Conservation (phyloP, 1,140 invertebrate genomes). For the Scaptodrosophila lebanonensis region DNA sequence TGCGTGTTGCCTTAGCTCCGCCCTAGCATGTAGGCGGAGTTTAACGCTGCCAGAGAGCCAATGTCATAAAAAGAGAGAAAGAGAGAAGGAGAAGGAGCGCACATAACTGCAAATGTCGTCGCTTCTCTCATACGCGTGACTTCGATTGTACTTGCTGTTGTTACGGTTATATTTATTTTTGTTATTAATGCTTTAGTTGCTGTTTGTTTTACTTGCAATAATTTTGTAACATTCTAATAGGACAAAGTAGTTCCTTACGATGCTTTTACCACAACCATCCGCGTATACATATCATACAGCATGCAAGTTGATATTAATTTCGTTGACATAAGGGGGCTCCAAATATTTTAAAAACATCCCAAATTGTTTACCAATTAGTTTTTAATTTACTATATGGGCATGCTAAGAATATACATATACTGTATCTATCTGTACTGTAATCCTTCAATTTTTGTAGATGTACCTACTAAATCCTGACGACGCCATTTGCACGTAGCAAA, state of each 20-base stretch:
- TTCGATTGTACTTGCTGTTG: conserved; percentile 11
- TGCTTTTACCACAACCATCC: neutral
- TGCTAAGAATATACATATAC: too few relatives aligned
- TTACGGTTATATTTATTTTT: conserved; percentile 4
- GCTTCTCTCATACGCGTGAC: conserved; percentile 51
- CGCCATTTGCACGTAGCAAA: neutral
- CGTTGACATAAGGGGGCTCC: too few relatives aligned
- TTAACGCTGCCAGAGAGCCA: conserved; percentile 12
- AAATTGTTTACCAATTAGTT: too few relatives aligned
- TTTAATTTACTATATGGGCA: too few relatives aligned
- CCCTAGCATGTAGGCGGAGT: conserved; percentile 50
- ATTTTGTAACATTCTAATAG: conserved; percentile 73
- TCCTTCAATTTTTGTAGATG: too few relatives aligned
- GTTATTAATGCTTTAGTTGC: conserved; percentile 15
- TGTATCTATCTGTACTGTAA: too few relatives aligned
- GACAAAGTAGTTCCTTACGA: conserved; percentile 40
- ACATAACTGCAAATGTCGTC: conserved; percentile 37
- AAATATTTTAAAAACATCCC: too few relatives aligned
- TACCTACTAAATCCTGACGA: too few relatives aligned
- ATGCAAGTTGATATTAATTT: too few relatives aligned
- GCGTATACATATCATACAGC: conserved; percentile 13
- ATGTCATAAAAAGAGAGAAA: conserved; percentile 4
- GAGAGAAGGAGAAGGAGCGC: conserved; percentile 37
- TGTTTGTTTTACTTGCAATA: conserved; percentile 72
- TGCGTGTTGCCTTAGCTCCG: conserved; percentile 37